phyloP scores from a whole-genome alignment of 2,113 vertebrate species.

The Himantopus leucocephalus region DNA sequence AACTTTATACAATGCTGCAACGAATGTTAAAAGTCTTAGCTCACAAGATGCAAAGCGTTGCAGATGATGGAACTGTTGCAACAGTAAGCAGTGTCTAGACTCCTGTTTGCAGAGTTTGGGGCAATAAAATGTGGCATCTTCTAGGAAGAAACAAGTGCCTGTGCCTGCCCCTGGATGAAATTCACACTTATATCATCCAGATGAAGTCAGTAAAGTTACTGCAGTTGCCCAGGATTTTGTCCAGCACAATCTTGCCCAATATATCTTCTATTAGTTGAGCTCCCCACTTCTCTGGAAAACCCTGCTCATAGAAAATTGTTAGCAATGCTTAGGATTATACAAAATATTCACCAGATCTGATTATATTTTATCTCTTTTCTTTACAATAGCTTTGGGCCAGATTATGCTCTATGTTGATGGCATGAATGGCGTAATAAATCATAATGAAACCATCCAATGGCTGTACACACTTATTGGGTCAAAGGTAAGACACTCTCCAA shows the following conservation, averaged over 20 bases:
- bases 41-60: not conserved
- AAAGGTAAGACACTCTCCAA: constrained; percentile 81
- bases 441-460: constrained; percentile 96
- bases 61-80: not conserved
- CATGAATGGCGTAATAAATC: constrained; percentile 95
- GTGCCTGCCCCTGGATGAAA: not conserved
- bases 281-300: not conserved
- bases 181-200: not conserved
- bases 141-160: not conserved
- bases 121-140: not conserved
- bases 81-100: not conserved
- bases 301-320: not conserved
- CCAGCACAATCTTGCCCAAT: not conserved
- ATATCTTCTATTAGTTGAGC: not conserved
- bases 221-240: not conserved
- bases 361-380: constrained; percentile 32
- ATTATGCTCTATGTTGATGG: constrained; percentile 99
- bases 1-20: not conserved
- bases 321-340: not conserved
- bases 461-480: constrained; percentile 92
- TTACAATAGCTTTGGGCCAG: constrained; percentile 88
- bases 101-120: not conserved
- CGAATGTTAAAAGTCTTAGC: not conserved
- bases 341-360: not conserved
- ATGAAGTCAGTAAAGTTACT: not conserved